Conservation (phyloP, 2,888 invertebrate species). For the Eledone cirrhosa region DNA sequence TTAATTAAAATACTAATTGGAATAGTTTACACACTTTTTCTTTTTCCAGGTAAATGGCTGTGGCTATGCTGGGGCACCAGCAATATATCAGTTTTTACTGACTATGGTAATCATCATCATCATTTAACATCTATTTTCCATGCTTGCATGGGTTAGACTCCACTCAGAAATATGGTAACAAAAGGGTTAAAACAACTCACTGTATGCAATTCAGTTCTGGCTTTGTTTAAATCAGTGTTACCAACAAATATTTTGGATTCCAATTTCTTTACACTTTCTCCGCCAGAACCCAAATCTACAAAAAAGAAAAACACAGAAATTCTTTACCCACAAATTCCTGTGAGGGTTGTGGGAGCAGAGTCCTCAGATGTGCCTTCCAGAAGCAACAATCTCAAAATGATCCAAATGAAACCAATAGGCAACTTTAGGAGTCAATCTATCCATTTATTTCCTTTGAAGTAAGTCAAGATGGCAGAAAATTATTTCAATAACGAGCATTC, state of each 20-base stretch:
- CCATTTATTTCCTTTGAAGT: neutral
- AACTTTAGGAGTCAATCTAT: neutral
- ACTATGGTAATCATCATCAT: no score
- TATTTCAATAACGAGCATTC: no score
- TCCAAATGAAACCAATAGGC: neutral
- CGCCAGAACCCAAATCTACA: constrained; percentile 87
- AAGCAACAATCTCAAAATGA: neutral
- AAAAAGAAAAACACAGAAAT: constrained; percentile 19
- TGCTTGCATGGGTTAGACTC: no score
- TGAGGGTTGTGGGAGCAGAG: no score
- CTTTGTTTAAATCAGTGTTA: constrained; percentile 77
- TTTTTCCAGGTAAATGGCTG: no score
- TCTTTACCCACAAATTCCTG: no score
- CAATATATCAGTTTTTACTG: no score
- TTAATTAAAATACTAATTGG: no score
- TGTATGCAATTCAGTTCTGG: constrained; percentile 84
- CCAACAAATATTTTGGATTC: constrained; percentile 85
- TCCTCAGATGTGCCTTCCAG: no score
- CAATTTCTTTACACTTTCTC: constrained; percentile 88
- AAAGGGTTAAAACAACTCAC: constrained; percentile 50
- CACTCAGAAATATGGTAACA: neutral
- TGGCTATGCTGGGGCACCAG: no score
- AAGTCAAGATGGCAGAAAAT: neutral
- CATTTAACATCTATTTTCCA: no score
- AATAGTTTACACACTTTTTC: no score